These are phyloP conservation scores for Dolomedes plantarius DNA, from an alignment of 2,888 invertebrate species.

Conservation along the genomic window DNA sequence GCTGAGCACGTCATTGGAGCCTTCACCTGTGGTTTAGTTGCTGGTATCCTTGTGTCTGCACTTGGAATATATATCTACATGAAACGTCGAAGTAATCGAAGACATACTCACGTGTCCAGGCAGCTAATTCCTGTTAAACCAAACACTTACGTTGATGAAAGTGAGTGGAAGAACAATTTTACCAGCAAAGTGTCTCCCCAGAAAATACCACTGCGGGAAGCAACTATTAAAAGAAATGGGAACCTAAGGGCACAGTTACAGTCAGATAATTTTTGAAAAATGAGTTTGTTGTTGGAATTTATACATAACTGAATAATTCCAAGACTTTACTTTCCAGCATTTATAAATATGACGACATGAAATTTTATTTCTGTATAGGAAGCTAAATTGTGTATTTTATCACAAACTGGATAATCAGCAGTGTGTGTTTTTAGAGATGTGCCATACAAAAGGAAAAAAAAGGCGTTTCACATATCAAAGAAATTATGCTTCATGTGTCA, in stretches of 20 bases:
- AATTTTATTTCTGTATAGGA: background rate
- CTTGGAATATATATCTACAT: conserved; percentile 49
- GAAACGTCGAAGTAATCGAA: conserved; percentile 13
- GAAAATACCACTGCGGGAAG: conserved; percentile 63
- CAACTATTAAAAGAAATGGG: conserved; percentile 69
- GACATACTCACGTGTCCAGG: conserved; percentile 36
- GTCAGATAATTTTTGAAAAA: conserved; percentile 41
- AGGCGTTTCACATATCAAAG: background rate
- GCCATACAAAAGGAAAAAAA: background rate
- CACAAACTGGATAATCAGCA: background rate
- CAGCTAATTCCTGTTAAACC: conserved; percentile 67
- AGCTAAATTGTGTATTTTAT: background rate
- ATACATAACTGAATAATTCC: too few relatives aligned
- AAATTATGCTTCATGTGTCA: background rate
- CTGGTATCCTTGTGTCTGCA: conserved; percentile 29
- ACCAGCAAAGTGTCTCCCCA: conserved; percentile 27
- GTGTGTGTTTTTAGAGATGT: background rate
- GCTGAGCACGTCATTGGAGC: conserved; percentile 57
- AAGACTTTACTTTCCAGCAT: too few relatives aligned
- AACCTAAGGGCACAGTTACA: conserved; percentile 55
- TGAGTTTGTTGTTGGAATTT: too few relatives aligned
- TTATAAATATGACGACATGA: too few relatives aligned
- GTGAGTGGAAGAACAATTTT: conserved; percentile 66
- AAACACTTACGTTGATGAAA: conserved; percentile 65
- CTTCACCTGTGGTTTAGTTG: conserved; percentile 32